Evolutionary conservation across 2,113 vertebrate species (phyloP), one percentile per base, ranked within the genome.

Genomic region (Aspiorhynchus laticeps): DNA sequence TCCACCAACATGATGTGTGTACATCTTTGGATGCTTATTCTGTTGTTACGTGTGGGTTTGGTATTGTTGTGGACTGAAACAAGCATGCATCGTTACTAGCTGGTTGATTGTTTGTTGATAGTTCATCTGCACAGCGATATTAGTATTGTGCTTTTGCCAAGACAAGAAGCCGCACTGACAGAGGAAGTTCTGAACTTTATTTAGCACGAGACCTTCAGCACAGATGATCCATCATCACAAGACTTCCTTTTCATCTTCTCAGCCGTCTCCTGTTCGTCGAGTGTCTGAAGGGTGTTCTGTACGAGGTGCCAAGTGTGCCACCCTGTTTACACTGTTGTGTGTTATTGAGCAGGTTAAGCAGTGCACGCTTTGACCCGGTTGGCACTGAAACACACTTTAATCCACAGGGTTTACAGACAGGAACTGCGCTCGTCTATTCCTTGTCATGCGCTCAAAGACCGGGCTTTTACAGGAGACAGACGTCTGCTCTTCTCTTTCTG

Each of bases 381-480:
- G 65, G 31, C 21, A 9, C 80, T 43, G 8, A 24, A 33, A 33
- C 51, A 43, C 24, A 11, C 28, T 43, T 53, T 86, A 83, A 86
- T 83, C 90, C 38, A 14, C 65, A 14, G 83, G 91, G 90, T 90
- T 92, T 89, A 86, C 76, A 86, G 46, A 65, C 74, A 73, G 83
- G 83, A 83, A 59, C 82, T 83, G 71, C 71, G 82, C 75, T 87
- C 86, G 86, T 38, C 85, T 48, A 17, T 59, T 21, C 48, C 71
- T 80, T 61, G 51, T 91, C 53, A 84, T 82, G 43, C 11, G 28
- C 48, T 81, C 2, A 71, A 24, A 85, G n/a, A 10, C 31, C 26
- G 33, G 41, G 38, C 43, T 83, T 48, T 83, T 11, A 48, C 61
- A 31, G 63, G 63, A 48, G 80, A 69, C 41, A 69, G 38, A 33